Base-by-base conservation (phyloP, 2,888 invertebrate species). In the Eristalinus aeneus region DNA sequence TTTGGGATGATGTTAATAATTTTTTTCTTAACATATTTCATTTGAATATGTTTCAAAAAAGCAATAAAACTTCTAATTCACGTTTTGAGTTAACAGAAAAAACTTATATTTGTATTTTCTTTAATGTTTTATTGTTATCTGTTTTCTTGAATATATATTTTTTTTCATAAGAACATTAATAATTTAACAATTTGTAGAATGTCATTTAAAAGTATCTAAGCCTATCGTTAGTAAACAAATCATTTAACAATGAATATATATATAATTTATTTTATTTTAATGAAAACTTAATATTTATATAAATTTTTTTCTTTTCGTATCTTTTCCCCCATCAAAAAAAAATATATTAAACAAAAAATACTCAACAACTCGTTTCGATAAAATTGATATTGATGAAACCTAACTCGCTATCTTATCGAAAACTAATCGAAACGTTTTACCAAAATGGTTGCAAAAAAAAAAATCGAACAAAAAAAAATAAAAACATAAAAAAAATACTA, bases 301-400 rank as follows among this genome's bases (percentile, higher is more conserved):
- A 84, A 73, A 64, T 73, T 84, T 79, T 82, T 80, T 88, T 83
- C 71, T 73, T 83, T 82, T 78, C 74, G 77, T 85, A 85, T 81
- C 82, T 88, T 79, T 88, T 83, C 83, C 83, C 86, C 86, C 82
- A 82, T 82, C 86, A 86, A 76, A 81, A 80, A 69, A 58, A 60
- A 27, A 27, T 3, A 32, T 20, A 32, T 88, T 63, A 73, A 83
- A 89, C 82, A 88, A 76, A 87, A 88, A 87, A 88, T 88, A 81
- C 74, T 78, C 85, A 71, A 90, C 88, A 90, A 89, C 60, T 60
- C 83, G 86, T 86, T 86, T 86, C 86, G 86, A 86, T 86, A 77
- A 86, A 86, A 82, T 86, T 65, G 74, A 46, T 16, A 46, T 16
- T 2, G 16, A 46, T 16, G 16, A 46, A 8, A 27, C 27, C 67